phyloP scores from a whole-genome alignment of 2,888 invertebrate genomes.

The Diarsia rubi region DNA sequence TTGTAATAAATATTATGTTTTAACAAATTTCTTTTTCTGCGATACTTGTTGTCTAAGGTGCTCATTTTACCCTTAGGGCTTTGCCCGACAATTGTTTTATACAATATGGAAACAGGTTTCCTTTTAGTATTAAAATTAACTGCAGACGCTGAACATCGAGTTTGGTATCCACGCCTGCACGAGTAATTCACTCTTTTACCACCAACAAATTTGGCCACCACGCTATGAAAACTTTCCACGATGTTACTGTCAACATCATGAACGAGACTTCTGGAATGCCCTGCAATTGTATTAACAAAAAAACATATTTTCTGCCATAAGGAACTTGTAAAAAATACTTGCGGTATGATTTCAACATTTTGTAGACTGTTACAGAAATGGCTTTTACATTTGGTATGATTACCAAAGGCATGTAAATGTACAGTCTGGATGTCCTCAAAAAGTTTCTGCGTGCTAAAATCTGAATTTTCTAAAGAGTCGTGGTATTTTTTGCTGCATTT shows the following conservation, averaged over 20 bases:
- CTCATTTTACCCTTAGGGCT: slow-evolving; percentile 14
- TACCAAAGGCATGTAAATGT: slow-evolving; percentile 21
- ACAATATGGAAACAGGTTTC: slow-evolving; percentile 11
- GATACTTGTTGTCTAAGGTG: slow-evolving; percentile 21
- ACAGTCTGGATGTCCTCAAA: slow-evolving; percentile 10
- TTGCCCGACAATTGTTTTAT: slow-evolving; percentile 9
- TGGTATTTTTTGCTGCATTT: slow-evolving; percentile 29
- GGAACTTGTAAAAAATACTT: slow-evolving; percentile 15
- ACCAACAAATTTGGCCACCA: slow-evolving; percentile 16
- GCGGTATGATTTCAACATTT: not conserved
- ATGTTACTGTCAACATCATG: slow-evolving; percentile 25
- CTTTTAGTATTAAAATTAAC: slow-evolving; percentile 15
- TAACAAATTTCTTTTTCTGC: not conserved
- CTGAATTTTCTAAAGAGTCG: slow-evolving; percentile 5
- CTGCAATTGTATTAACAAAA: not conserved
- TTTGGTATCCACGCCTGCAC: slow-evolving; percentile 16
- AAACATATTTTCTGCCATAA: slow-evolving; percentile 18
- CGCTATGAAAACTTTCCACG: slow-evolving; percentile 20
- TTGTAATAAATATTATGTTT: not conserved
- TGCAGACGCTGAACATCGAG: slow-evolving; percentile 21
- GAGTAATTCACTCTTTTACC: slow-evolving; percentile 24
- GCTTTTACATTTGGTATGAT: slow-evolving; percentile 19
- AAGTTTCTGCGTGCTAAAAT: slow-evolving; percentile 8
- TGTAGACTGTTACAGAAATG: slow-evolving; percentile 21
- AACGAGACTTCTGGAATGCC: slow-evolving; percentile 19